A percentile compares a stretch with the other conserved stretches of the same genome.
Evolutionary conservation across 2,113 vertebrate genomes (phyloP).

Genomic region (Peucedramus taeniatus): DNA sequence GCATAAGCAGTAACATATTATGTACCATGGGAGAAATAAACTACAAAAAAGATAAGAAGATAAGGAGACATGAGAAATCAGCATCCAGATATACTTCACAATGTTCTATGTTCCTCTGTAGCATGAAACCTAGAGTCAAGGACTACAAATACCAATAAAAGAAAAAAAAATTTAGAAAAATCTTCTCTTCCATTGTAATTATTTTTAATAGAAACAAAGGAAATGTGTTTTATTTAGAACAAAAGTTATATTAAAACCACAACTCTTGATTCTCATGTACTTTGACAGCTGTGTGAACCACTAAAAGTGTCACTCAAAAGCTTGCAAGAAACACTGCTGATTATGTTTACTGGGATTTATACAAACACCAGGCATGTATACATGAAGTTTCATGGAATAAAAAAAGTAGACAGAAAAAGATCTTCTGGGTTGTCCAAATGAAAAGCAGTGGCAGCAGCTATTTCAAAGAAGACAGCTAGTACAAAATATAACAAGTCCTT

Average conservation of each 20-base stretch:
- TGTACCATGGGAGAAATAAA: neutral
- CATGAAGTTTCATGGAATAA: neutral
- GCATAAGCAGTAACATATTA: neutral
- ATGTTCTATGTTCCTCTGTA: neutral
- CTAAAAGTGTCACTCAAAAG: neutral
- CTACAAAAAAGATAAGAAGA: neutral
- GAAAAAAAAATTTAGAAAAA: neutral
- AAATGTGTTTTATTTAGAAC: neutral
- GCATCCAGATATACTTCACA: neutral
- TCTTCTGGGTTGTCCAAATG: neutral
- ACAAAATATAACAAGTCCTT: neutral
- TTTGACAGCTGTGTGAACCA: neutral
- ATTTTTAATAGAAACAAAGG: neutral
- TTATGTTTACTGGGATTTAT: neutral
- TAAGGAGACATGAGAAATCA: neutral
- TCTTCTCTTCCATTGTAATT: neutral
- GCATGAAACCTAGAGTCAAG: neutral
- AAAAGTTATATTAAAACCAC: neutral
- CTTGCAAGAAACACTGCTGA: neutral
- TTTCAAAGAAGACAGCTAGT: neutral
- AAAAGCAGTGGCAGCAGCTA: neutral
- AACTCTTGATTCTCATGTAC: neutral
- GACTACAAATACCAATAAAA: neutral
- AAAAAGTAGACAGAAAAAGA: neutral
- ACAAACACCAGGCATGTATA: neutral